Conservation (phyloP, 2,113 vertebrate species). For the Emydura subglobosa region DNA sequence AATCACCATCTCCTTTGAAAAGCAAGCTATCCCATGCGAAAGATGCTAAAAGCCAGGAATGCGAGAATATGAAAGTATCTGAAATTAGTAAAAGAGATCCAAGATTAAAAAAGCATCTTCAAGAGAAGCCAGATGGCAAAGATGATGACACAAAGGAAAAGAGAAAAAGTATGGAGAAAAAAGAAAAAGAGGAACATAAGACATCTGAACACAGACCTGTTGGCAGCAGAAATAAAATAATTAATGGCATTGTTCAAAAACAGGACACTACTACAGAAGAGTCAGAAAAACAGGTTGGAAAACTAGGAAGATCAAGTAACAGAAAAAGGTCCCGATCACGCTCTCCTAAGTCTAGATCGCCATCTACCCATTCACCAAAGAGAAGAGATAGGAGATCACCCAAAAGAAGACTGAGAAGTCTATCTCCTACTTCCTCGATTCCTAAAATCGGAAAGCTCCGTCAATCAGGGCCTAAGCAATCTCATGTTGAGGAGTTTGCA, state of each 20-base stretch:
- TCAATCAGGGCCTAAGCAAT: conserved; percentile 79
- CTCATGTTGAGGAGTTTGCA: conserved; percentile 78
- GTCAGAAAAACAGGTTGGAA: conserved; percentile 81
- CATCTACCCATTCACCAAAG: conserved; percentile 86
- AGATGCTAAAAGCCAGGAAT: conserved; percentile 81
- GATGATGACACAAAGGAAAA: conserved; percentile 89
- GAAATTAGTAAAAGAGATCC: conserved; percentile 92
- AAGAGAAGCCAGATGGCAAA: conserved; percentile 86
- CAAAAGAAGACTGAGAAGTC: conserved; percentile 88
- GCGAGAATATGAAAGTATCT: conserved; percentile 77
- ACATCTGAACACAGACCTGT: conserved; percentile 79
- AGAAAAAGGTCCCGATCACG: conserved; percentile 91
- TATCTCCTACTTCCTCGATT: conserved; percentile 82
- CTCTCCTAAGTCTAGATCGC: conserved; percentile 88
- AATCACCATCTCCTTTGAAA: conserved; percentile 87
- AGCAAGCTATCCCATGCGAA: conserved; percentile 81
- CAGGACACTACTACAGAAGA: conserved; percentile 81
- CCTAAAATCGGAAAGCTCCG: conserved; percentile 86
- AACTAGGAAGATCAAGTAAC: conserved; percentile 84
- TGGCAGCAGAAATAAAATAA: conserved; percentile 85
- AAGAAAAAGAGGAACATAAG: conserved; percentile 89
- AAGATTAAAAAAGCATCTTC: conserved; percentile 88
- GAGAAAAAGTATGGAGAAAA: conserved; percentile 87
- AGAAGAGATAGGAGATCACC: conserved; percentile 92
- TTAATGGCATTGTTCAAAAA: conserved; percentile 89